Conservation (phyloP, 1,140 invertebrate genomes). For the Belonocnema kinseyi region DNA sequence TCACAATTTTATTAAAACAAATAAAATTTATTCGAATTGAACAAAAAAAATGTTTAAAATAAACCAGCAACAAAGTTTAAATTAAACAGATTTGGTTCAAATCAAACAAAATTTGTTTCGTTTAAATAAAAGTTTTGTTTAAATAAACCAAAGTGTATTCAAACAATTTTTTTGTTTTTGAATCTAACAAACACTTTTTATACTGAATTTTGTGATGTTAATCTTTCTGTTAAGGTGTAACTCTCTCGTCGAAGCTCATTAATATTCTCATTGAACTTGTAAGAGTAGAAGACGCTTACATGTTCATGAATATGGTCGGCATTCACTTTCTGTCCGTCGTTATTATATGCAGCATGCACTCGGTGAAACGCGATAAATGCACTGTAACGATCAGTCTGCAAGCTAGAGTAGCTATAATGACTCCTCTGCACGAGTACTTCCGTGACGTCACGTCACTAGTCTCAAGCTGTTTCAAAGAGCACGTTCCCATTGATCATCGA, state of each 20-base stretch:
- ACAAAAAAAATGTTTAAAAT: no score
- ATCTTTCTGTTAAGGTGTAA: neutral
- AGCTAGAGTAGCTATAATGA: slow-evolving; percentile 45
- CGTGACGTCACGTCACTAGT: slow-evolving; percentile 57
- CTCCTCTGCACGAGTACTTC: slow-evolving; percentile 44
- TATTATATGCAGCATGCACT: slow-evolving; percentile 21
- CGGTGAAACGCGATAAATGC: slow-evolving; percentile 44
- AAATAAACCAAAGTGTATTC: no score
- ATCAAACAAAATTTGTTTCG: no score
- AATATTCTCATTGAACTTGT: neutral
- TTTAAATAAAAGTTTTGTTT: no score
- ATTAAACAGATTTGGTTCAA: no score
- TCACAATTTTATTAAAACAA: no score
- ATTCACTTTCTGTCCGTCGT: slow-evolving; percentile 15
- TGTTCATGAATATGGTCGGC: slow-evolving; percentile 4
- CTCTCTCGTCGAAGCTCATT: neutral
- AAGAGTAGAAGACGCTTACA: neutral
- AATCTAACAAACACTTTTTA: no score
- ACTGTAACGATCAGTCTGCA: slow-evolving; percentile 46
- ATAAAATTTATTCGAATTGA: no score
- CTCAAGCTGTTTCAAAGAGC: slow-evolving; percentile 29
- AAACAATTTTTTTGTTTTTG: no score
- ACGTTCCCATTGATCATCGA: slow-evolving; percentile 16
- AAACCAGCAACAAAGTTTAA: no score
- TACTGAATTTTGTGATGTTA: neutral